Evolutionary conservation across 2,888 invertebrate genomes (phyloP).

Genomic region (Hanleya hanleyi): DNA sequence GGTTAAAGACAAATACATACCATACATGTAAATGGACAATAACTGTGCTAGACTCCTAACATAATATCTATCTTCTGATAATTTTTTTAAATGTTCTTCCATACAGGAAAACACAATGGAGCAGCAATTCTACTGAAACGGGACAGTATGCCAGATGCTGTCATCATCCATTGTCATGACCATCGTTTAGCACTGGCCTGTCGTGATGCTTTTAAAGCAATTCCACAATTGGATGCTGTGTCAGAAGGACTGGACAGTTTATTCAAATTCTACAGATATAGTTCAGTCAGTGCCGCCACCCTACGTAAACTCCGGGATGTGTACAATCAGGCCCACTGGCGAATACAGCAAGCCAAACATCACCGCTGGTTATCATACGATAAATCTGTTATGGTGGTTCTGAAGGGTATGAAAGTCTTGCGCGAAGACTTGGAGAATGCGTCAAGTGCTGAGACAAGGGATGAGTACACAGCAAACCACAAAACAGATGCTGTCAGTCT

Average conservation of each 20-base stretch:
- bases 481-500: slow-evolving; percentile 33
- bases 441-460: not conserved
- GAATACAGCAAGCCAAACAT: slow-evolving; percentile 38
- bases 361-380: slow-evolving; percentile 39
- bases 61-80: too few species aligned
- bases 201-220: not conserved
- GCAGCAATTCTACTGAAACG: not conserved
- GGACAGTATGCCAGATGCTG: not conserved
- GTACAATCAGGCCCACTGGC: slow-evolving; percentile 26
- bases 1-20: too few species aligned
- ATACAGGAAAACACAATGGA: not conserved
- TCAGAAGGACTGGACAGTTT: slow-evolving; percentile 20
- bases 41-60: too few species aligned
- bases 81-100: too few species aligned
- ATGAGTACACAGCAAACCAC: not conserved
- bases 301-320: slow-evolving; percentile 29
- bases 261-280: slow-evolving; percentile 32
- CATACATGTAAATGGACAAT: too few species aligned
- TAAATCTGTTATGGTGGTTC: slow-evolving; percentile 29
- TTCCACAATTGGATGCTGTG: not conserved
- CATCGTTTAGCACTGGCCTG: slow-evolving; percentile 4
- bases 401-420: slow-evolving; percentile 20
- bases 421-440: slow-evolving; percentile 32
- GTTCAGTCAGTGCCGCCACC: slow-evolving; percentile 24
- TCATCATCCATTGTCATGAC: slow-evolving; percentile 8